Conservation (phyloP, 2,797 vertebrate species). For the Diceros bicornis region DNA sequence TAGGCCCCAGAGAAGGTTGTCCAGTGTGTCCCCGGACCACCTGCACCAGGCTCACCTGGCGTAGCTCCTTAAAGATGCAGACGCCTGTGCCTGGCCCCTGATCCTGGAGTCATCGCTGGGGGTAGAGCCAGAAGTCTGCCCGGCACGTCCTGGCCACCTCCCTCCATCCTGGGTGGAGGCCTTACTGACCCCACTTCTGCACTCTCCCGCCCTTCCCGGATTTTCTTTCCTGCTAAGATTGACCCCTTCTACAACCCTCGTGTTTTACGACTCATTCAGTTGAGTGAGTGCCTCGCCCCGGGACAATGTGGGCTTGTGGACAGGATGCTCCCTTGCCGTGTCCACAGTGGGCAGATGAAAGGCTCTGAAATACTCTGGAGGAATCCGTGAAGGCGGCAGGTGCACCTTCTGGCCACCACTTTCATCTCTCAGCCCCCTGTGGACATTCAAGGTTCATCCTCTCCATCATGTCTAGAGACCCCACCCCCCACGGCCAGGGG, state of each 20-base stretch:
- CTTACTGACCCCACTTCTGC: neutral
- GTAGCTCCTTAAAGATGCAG: neutral
- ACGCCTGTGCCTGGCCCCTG: neutral
- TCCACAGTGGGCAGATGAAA: neutral
- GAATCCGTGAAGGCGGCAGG: neutral
- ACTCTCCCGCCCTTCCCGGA: neutral
- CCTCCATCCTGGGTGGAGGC: neutral
- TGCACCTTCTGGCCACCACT: accelerated
- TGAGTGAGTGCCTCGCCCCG: neutral
- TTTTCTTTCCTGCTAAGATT: neutral
- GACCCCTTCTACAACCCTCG: neutral
- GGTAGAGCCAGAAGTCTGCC: neutral
- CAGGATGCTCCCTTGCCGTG: neutral
- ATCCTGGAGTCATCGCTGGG: neutral
- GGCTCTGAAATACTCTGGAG: neutral
- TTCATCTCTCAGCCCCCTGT: neutral
- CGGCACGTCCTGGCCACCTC: no score
- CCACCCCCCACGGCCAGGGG: accelerated
- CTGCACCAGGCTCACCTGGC: neutral
- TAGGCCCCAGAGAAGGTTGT: neutral
- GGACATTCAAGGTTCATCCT: neutral
- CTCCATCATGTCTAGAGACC: neutral
- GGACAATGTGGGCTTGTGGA: neutral
- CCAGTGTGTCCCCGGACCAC: neutral
- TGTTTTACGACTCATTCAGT: neutral